Evolutionary conservation across 2,113 vertebrate species (phyloP).

Genomic region (Cyphomyrus discorhynchus): DNA sequence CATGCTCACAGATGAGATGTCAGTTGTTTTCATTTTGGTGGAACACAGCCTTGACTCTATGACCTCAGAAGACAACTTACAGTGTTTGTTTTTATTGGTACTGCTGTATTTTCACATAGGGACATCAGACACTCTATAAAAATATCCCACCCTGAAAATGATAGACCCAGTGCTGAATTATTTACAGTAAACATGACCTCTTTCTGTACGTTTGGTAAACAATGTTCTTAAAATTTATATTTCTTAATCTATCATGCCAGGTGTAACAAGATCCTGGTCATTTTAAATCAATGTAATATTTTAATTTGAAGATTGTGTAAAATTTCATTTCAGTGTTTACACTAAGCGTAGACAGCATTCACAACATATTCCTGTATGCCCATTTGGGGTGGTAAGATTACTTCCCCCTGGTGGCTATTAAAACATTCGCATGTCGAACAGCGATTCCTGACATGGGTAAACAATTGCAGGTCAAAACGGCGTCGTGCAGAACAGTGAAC

Average conservation of each 20-base stretch:
- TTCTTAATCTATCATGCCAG: background rate
- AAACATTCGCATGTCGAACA: background rate
- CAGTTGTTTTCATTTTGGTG: background rate
- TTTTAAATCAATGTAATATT: background rate
- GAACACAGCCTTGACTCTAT: background rate
- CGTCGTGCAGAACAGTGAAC: background rate
- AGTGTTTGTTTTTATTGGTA: background rate
- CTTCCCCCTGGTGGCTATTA: slow-evolving; percentile 8
- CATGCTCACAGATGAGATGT: background rate
- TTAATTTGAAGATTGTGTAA: background rate
- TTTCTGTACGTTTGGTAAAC: background rate
- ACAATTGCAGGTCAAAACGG: background rate
- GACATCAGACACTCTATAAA: background rate
- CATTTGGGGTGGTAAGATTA: background rate
- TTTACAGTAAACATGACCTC: background rate
- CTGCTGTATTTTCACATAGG: background rate
- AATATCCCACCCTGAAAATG: background rate
- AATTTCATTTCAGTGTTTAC: background rate
- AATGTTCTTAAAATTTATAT: background rate
- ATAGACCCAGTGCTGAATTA: background rate
- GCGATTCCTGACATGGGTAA: background rate
- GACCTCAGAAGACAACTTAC: background rate
- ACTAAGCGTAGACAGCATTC: background rate
- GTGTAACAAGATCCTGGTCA: background rate
- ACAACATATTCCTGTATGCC: background rate